These are phyloP conservation scores for Geotrupes spiniger DNA, from an alignment of 2,888 invertebrate genomes.

Conservation along the genomic window DNA sequence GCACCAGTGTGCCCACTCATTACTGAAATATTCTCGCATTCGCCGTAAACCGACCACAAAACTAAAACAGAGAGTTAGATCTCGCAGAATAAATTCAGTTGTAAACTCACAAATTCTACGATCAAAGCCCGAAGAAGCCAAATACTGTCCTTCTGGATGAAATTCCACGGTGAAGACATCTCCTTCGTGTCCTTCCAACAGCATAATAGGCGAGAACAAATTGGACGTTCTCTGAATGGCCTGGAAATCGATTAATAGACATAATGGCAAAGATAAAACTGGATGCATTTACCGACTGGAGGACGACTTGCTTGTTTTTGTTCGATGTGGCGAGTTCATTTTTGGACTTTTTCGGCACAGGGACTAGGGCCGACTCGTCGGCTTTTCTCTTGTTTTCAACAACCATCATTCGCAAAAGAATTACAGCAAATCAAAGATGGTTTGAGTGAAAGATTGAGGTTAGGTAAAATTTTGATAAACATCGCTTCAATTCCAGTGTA, in stretches of 20 bases:
- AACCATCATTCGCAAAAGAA: constrained; percentile 33
- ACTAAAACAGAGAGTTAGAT: constrained; percentile 54
- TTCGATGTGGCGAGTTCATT: constrained; percentile 70
- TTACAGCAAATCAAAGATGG: no score
- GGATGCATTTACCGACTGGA: constrained; percentile 66
- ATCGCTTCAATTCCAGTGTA: no score
- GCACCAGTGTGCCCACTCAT: constrained; percentile 95
- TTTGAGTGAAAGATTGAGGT: no score
- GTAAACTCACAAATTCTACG: constrained; percentile 82
- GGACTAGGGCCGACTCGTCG: constrained; percentile 60
- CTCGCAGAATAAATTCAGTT: background rate
- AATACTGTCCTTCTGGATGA: constrained; percentile 92
- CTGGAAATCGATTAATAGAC: constrained; percentile 37
- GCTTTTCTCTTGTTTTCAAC: constrained; percentile 63
- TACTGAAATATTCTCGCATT: constrained; percentile 94
- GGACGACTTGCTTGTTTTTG: constrained; percentile 72
- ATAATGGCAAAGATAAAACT: background rate
- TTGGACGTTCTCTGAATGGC: constrained; percentile 81
- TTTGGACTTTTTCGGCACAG: constrained; percentile 64
- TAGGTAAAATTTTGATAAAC: no score
- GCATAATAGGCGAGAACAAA: constrained; percentile 90
- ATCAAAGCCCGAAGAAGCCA: constrained; percentile 95
- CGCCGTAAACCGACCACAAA: constrained; percentile 96
- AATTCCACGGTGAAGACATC: constrained; percentile 93
- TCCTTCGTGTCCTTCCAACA: constrained; percentile 93